phyloP scores from a whole-genome alignment of 2,113 vertebrate species.

The Porphyrio hochstetteri region DNA sequence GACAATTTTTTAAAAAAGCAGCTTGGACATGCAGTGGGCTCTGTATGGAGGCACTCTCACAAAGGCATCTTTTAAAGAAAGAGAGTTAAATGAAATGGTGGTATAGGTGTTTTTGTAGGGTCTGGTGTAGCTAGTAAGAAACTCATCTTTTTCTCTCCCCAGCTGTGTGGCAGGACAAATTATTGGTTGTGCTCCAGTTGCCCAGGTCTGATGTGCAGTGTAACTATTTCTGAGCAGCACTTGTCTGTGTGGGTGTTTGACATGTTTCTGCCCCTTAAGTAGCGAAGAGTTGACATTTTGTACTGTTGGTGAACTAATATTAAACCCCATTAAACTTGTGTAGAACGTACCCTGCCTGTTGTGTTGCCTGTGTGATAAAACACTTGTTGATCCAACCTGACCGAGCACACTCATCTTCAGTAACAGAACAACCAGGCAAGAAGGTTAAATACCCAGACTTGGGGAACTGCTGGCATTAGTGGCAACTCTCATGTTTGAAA shows the following conservation, averaged over 20 bases:
- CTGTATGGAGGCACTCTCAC: background rate
- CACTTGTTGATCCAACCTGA: background rate
- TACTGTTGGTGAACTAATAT: background rate
- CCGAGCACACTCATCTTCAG: background rate
- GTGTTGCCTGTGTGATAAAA: background rate
- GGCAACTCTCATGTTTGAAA: background rate
- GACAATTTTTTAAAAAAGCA: background rate
- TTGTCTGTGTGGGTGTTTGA: background rate
- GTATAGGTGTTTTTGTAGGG: background rate
- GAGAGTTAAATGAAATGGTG: background rate
- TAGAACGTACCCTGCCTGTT: background rate
- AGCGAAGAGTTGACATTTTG: background rate
- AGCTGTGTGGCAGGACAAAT: background rate
- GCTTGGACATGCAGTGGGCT: background rate
- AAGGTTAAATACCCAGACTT: background rate
- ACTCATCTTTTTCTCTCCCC: background rate
- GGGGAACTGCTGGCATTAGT: background rate
- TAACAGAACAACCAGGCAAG: background rate
- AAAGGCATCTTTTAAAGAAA: background rate
- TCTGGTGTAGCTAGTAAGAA: background rate
- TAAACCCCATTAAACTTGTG: slow-evolving; percentile 16
- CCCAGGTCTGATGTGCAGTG: background rate
- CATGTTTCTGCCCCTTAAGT: background rate
- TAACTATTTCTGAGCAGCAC: background rate
- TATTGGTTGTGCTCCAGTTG: background rate